Base-by-base conservation (phyloP, 2,113 vertebrate species). In the Antennarius striatus region DNA sequence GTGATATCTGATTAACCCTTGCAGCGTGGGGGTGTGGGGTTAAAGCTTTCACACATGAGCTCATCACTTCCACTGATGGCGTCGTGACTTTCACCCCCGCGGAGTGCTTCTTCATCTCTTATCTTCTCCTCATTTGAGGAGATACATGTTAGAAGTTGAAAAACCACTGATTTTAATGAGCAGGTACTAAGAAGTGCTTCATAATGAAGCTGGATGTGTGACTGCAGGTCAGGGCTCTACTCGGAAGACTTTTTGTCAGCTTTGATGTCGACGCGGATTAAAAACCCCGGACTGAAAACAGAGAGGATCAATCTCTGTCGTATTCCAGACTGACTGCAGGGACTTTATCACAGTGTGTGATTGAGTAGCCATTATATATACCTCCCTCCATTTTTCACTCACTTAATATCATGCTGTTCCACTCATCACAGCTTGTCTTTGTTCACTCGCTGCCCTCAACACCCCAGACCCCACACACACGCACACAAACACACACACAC, bases 311-410 rank as follows among this genome's bases (percentile, higher is more conserved):
- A 54, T 80, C 6, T 30, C 6, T 30, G 47, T 60, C 7, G 0
- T 4, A 48, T 65, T 42, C 30, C 22, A 22, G 22, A 22, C 22
- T 22, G 22, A 22, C 22, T 63, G 11, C 47, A 70, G 59, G 52
- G 28, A 72, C 32, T 73, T 36, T 58, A 36, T 10, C 50, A 30
- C 29, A 22, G 42, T 22, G 45, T 64, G 10, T 73, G 73, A 81
- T 63, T 68, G 56, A 81, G 65, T 52, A 62, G 28, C 56, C 62
- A 47, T 69, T 71, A 36, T n/a, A 29, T 17, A 32, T 36, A 50
- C 16, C 52, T 65, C 56, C 4, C 14, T 56, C 36, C 3, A 15
- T 43, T 69, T 4, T 11, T 62, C 29, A 42, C 30, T 43, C 47
- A 51, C 22, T 42, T 50, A 36, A n/a, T 66, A n/a, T 56, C 29